Base-by-base conservation (phyloP, 2,113 vertebrate species). In the Strix aluco region DNA sequence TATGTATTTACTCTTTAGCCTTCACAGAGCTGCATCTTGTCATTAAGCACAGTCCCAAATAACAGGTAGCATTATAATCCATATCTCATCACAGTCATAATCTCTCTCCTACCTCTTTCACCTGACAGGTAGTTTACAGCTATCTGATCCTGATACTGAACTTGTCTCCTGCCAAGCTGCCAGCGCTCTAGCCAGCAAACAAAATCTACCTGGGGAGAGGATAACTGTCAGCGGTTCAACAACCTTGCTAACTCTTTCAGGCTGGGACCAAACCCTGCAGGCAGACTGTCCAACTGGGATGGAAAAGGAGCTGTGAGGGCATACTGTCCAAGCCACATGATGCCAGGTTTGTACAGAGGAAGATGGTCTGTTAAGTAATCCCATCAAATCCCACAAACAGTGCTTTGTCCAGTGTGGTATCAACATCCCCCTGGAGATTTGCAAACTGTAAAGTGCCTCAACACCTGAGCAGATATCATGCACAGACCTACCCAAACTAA, bases 111-210 rank as follows among this genome's bases (percentile, higher is more conserved):
- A 27, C 58, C 79, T 86, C 90, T 73, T 81, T 55, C 75, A 92
- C 71, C 85, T 78, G 92, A 88, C 82, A 92, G 75, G 92, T 38
- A 92, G 63, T 90, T 92, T 92, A 83, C 79, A 86, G 88, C 67
- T 92, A 78, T 88, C 82, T 78, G 88, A 90, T 95, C 79, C 75
- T 42, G 55, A 78, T 38, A 70, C 71, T 0, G 0, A 86, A 83
- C 77, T 83, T 25, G 6, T 65, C 74, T 66, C 40, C 84, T 92
- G 74, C 63, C 88, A 90, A 90, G 52, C 82, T 92, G 88, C 63
- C 82, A 91, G 59, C 0, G 5, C 47, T 86, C 44, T 6, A 51
- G 82, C 72, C 62, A 92, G 91, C 54, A 75, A 89, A 75, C 20
- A 73, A 94, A 91, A 94, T 67, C 70, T 70, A 47, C 80, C 81